Conservation (phyloP, 2,888 invertebrate species). For the Melanchra persicariae region DNA sequence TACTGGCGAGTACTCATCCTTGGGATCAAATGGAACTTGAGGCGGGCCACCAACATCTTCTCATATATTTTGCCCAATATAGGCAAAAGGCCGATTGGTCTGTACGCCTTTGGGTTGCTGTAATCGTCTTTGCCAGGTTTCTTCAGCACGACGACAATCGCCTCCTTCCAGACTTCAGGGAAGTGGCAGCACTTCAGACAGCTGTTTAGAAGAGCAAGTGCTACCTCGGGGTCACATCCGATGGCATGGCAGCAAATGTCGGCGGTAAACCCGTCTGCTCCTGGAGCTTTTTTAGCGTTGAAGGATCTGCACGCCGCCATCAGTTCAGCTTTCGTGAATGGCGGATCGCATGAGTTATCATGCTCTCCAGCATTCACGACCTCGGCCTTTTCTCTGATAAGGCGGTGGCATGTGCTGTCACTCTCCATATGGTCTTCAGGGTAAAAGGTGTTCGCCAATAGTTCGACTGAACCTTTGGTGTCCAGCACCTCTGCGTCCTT, state of each 20-base stretch:
- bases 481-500: no score
- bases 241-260: not conserved
- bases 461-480: no score
- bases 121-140: not conserved
- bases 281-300: no score
- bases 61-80: constrained; percentile 2
- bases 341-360: no score
- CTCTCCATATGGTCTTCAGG: no score
- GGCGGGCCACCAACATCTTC: constrained; percentile 7
- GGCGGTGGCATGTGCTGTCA: no score
- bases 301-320: no score
- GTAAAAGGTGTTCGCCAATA: no score
- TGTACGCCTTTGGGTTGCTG: not conserved
- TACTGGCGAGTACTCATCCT: not conserved
- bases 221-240: not conserved
- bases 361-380: no score
- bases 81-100: constrained; percentile 8
- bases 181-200: not conserved
- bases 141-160: not conserved
- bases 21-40: not conserved
- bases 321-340: no score
- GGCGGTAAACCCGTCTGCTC: no score
- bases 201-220: not conserved
- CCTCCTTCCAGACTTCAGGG: not conserved
- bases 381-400: no score